These are phyloP conservation scores for Cotesia typhae DNA, from an alignment of 1,140 invertebrate species.

Conservation along the genomic window DNA sequence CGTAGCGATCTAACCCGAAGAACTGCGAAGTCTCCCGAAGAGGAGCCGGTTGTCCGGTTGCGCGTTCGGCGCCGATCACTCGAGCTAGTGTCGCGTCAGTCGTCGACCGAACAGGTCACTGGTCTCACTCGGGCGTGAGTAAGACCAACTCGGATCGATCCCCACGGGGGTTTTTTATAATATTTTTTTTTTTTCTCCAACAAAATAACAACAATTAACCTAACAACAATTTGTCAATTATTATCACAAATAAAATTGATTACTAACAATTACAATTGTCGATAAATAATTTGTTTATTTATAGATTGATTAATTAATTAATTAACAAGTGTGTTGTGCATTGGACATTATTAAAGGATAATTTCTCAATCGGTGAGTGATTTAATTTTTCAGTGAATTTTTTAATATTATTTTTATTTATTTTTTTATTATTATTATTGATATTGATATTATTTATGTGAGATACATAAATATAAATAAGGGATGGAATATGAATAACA, in stretches of 20 bases:
- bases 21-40: constrained; percentile 17
- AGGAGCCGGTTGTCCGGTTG: constrained; percentile 30
- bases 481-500: no score
- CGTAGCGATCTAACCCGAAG: constrained; percentile 35
- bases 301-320: no score
- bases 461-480: background rate
- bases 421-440: background rate
- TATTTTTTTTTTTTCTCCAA: background rate
- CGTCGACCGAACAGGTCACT: constrained; percentile 50
- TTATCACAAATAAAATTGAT: no score
- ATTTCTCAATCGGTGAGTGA: no score
- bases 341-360: no score
- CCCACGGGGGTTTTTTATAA: constrained; percentile 6
- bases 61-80: constrained; percentile 38
- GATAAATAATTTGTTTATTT: no score
- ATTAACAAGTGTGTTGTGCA: no score
- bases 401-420: background rate
- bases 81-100: constrained; percentile 53
- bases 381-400: no score
- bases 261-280: no score
- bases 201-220: no score
- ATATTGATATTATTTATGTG: background rate
- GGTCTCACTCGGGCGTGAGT: background rate
- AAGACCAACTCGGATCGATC: no score
- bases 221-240: no score